Percentiles rank a stretch among this genome's conserved stretches.
Evolutionary conservation across 1,140 invertebrate genomes (phyloP).

Genomic region (Brachionus rubens): DNA sequence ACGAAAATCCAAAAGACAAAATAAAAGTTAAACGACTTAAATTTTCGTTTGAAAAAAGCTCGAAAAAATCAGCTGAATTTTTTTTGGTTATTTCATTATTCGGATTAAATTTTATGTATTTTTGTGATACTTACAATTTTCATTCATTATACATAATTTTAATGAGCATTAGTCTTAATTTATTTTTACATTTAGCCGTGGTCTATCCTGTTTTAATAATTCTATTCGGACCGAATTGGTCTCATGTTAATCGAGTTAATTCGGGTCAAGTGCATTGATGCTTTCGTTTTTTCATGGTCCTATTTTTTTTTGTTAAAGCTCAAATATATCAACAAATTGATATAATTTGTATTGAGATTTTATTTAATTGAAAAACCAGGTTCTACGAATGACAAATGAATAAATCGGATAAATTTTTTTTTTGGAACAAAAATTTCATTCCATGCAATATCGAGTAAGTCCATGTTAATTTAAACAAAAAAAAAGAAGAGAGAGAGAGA

Average conservation of each 20-base stretch:
- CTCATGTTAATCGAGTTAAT: not conserved
- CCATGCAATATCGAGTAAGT: no score
- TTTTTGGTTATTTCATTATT: constrained; percentile 22
- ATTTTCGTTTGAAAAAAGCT: constrained; percentile 32
- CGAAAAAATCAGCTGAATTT: constrained; percentile 15
- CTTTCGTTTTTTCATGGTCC: no score
- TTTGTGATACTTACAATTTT: constrained; percentile 39
- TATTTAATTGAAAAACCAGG: no score
- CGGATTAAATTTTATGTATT: constrained; percentile 22
- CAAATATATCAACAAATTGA: no score
- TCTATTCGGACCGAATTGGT: constrained; percentile 11
- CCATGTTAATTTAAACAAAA: no score
- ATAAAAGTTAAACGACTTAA: constrained; percentile 7
- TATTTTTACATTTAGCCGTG: constrained; percentile 6
- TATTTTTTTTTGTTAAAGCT: no score
- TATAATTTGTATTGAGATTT: no score
- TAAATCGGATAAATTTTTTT: no score
- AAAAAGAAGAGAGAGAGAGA: no score
- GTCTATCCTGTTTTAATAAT: constrained; percentile 22
- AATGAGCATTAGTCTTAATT: constrained; percentile 38
- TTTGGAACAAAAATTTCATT: no score
- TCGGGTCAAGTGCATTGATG: not conserved
- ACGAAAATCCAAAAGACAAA: not conserved
- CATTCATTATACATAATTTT: constrained; percentile 10
- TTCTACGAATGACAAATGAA: no score